Percentiles rank a stretch among this genome's conserved stretches.
phyloP scores from a whole-genome alignment of 2,113 vertebrate genomes.

The Sardina pilchardus region DNA sequence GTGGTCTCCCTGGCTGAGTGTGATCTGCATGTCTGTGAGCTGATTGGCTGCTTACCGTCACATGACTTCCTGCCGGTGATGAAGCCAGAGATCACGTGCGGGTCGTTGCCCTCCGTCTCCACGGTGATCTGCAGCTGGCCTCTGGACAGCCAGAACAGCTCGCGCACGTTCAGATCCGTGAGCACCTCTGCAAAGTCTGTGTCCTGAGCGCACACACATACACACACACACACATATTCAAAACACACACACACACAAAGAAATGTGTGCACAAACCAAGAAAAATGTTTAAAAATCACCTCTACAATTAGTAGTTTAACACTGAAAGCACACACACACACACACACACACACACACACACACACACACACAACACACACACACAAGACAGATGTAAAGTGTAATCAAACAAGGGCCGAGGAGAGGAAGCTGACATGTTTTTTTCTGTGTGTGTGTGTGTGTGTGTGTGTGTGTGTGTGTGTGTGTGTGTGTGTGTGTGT shows the following conservation, averaged over 20 bases:
- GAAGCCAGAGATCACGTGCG: conserved; percentile 77
- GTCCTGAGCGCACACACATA: conserved; percentile 70
- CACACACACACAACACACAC: conserved; percentile 6
- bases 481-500: background rate
- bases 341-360: conserved; percentile 27
- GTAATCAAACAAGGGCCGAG: background rate
- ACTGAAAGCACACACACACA: background rate
- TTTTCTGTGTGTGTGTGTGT: background rate
- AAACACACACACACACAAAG: conserved; percentile 33
- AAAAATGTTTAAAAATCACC: conserved; percentile 1
- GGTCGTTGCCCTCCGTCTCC: conserved; percentile 70
- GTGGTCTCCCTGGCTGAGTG: background rate
- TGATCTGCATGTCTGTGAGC: background rate
- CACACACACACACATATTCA: conserved; percentile 27
- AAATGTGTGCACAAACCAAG: conserved; percentile 4
- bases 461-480: background rate
- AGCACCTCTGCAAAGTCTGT: conserved; percentile 91
- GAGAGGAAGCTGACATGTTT: background rate
- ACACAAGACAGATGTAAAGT: conserved; percentile 39
- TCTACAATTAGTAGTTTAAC: no score
- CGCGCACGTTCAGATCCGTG: conserved; percentile 80
- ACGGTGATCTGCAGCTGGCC: conserved; percentile 86
- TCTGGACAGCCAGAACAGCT: conserved; percentile 88
- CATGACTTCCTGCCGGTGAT: conserved; percentile 87
- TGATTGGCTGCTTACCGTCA: conserved; percentile 81